Conservation (phyloP, 2,888 invertebrate species). For the Anodontia alba region DNA sequence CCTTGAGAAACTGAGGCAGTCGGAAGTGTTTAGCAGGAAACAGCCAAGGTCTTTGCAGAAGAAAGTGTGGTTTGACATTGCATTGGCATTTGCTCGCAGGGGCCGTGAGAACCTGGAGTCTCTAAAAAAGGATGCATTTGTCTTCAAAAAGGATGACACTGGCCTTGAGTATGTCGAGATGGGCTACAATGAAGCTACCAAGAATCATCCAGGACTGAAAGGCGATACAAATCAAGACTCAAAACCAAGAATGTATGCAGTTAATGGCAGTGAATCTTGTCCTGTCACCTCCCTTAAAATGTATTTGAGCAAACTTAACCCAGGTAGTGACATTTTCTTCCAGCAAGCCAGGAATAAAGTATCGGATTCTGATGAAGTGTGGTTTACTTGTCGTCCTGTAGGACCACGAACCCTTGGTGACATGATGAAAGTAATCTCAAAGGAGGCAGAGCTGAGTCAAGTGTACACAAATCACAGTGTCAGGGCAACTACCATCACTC, state of each 20-base stretch:
- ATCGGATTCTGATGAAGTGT: background rate
- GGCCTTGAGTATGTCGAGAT: constrained; percentile 31
- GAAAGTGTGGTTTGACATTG: constrained; percentile 45
- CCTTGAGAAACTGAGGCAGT: constrained; percentile 4
- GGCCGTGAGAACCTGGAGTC: constrained; percentile 31
- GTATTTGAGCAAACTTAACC: constrained; percentile 31
- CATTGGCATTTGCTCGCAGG: constrained; percentile 35
- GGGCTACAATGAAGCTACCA: constrained; percentile 29
- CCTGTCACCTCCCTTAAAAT: constrained; percentile 17
- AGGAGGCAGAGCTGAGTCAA: constrained; percentile 9
- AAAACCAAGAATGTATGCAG: constrained; percentile 35
- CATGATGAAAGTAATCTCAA: constrained; percentile 34
- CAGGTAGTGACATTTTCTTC: constrained; percentile 14
- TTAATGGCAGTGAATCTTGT: constrained; percentile 8
- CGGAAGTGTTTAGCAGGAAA: constrained; percentile 10
- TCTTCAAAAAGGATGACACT: constrained; percentile 22
- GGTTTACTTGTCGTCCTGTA: constrained; percentile 23
- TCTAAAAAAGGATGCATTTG: constrained; percentile 21
- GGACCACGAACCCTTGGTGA: constrained; percentile 27
- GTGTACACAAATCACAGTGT: constrained; percentile 41
- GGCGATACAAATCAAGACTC: constrained; percentile 14
- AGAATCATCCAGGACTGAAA: constrained; percentile 31
- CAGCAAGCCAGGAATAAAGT: constrained; percentile 18
- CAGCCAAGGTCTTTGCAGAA: constrained; percentile 22
- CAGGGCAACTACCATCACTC: constrained; percentile 37